A percentile compares a stretch with the other conserved stretches of the same genome.
phyloP scores from a whole-genome alignment of 1,140 invertebrate genomes.

The Atopsyche davidsoni region DNA sequence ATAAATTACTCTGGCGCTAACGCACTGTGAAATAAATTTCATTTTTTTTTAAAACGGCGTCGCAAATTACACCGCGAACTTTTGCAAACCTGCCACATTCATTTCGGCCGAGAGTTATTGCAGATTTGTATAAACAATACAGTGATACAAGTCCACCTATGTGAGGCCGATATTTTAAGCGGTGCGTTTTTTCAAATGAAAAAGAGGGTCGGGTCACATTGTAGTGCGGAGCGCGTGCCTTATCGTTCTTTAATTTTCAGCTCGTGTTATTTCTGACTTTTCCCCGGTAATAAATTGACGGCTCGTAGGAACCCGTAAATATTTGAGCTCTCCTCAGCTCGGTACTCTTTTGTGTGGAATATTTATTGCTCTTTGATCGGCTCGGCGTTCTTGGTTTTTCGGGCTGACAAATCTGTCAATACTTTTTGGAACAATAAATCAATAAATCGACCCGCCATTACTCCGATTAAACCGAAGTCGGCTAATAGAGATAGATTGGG shows the following conservation, averaged over 20 bases:
- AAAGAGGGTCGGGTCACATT: no score
- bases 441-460: no score
- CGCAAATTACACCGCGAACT: neutral
- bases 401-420: no score
- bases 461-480: no score
- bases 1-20: neutral
- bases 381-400: no score
- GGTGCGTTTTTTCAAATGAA: slow-evolving; percentile 1
- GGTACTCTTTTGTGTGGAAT: no score
- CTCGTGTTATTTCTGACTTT: slow-evolving; percentile 8
- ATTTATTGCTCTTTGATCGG: no score
- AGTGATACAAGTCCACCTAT: no score
- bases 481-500: no score
- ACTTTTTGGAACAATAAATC: no score
- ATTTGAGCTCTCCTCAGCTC: no score
- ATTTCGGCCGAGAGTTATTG: slow-evolving; percentile 13
- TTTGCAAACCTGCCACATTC: slow-evolving; percentile 9
- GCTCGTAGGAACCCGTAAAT: neutral
- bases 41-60: neutral
- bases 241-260: slow-evolving; percentile 17
- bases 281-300: slow-evolving; percentile 9
- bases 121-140: neutral
- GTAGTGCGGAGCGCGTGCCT: slow-evolving; percentile 25
- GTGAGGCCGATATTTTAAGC: no score
- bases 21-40: neutral